Percentiles rank a stretch among this genome's conserved stretches.
Conservation (phyloP, 2,113 vertebrate species). For the Ceyx margarethae region DNA sequence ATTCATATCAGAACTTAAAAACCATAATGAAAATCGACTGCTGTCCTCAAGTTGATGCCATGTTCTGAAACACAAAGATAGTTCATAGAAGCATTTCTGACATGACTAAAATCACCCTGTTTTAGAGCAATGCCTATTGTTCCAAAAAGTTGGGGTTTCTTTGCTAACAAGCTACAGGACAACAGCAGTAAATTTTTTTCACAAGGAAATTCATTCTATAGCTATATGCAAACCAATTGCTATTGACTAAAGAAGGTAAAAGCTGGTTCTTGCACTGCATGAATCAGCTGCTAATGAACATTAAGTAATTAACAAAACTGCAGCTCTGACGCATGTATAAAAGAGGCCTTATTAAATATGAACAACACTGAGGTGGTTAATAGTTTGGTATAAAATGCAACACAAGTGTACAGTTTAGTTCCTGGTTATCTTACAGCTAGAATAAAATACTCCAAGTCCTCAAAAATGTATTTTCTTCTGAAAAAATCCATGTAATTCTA, state of each 20-base stretch:
- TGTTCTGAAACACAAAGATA: constrained; percentile 43
- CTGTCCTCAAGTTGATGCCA: constrained; percentile 53
- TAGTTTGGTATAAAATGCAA: constrained; percentile 63
- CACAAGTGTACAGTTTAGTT: constrained; percentile 38
- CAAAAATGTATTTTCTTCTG: constrained; percentile 57
- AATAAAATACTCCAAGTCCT: constrained; percentile 67
- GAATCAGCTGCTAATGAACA: constrained; percentile 23
- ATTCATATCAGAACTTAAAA: constrained; percentile 75
- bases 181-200: constrained; percentile 53
- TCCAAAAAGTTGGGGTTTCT: constrained; percentile 40
- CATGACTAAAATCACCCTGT: constrained; percentile 56
- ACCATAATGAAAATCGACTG: constrained; percentile 61
- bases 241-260: constrained; percentile 48
- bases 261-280: constrained; percentile 51
- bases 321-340: constrained; percentile 37
- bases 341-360: constrained; percentile 56
- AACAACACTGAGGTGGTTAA: constrained; percentile 68
- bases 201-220: constrained; percentile 51
- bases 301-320: constrained; percentile 31
- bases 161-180: constrained; percentile 66
- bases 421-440: constrained; percentile 49
- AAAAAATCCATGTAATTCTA: constrained; percentile 60
- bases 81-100: constrained; percentile 51
- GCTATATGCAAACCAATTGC: constrained; percentile 60
- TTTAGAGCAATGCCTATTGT: constrained; percentile 53